Percentiles rank a stretch among this genome's conserved stretches.
Conservation (phyloP, 2,113 vertebrate genomes). For the Pollimyrus isidori region DNA sequence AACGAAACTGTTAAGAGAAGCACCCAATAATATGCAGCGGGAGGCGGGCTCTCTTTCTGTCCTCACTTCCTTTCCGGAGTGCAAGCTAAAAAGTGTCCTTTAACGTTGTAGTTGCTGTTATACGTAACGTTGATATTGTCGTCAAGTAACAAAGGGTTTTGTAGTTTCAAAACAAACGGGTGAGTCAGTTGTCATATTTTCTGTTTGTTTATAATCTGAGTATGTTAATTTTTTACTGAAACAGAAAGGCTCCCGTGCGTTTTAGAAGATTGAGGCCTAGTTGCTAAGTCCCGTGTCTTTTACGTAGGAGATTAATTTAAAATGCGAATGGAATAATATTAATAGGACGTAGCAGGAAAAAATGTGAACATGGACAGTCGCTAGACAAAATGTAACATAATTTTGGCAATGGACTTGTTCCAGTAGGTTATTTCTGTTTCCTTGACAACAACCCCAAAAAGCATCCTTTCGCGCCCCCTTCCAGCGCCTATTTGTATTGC, state of each 20-base stretch:
- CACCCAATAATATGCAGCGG: conserved; percentile 18
- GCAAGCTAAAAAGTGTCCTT: conserved; percentile 12
- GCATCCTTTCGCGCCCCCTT: conserved; percentile 16
- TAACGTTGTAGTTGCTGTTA: conserved; percentile 34
- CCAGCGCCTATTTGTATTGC: background rate
- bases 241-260: conserved; percentile 1
- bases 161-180: conserved; percentile 17
- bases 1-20: background rate
- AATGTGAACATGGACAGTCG: background rate
- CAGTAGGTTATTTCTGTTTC: background rate
- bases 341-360: no score
- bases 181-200: background rate
- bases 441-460: background rate
- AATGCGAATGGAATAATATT: background rate
- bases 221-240: background rate
- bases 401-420: background rate
- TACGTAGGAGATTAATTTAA: background rate
- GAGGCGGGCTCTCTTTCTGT: conserved; percentile 30
- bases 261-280: conserved; percentile 8
- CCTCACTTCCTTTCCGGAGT: conserved; percentile 17
- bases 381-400: background rate
- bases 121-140: conserved; percentile 3
- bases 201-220: background rate
- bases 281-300: background rate
- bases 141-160: background rate